Evolutionary conservation across 2,113 vertebrate genomes (phyloP), one percentile per base, ranked within the genome.

Genomic region (Cranoglanis bouderius): DNA sequence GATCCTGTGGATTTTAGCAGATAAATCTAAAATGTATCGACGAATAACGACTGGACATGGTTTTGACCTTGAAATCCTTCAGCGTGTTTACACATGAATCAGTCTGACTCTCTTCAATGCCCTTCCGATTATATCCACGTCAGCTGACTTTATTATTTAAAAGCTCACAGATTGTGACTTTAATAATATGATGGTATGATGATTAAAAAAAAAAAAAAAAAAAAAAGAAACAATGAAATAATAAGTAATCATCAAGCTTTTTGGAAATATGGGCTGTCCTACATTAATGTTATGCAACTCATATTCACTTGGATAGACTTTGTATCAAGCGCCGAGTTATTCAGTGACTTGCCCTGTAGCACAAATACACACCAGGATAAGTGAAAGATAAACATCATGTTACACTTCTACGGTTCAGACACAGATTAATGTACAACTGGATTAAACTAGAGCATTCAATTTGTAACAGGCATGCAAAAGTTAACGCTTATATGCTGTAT

Each of bases 41-140:
- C 32, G 13, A 35, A 81, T 81, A 81, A 53, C 9, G 49, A n/a
- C 77, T n/a, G 77, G 49, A 32, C 3, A 1, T 7, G 49, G 10
- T 49, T 81, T 53, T 85, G n/a, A 87, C 53, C 55, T 82, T 40
- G 46, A 51, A n/a, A 6, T 55, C 26, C 55, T 43, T n/a, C 24
- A 29, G 53, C 78, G 32, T 84, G 46, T 70, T 74, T 65, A 75
- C 51, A 75, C 35, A 84, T 67, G 59, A 85, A 55, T 55, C 59
- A 67, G 19, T 80, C 13, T 38, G 12, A 53, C 13, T 80, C 29
- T 74, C 51, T 51, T 87, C 32, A 35, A 4, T 70, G 57, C 29
- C 49, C 70, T 84, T 43, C 19, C 65, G 72, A 51, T 65, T 40
- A 81, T 6, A 51, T 59, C 38, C 21, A 38, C 21, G 26, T 32